These are phyloP conservation scores for Corapipo altera DNA, from an alignment of 2,113 vertebrate genomes.

Conservation along the genomic window DNA sequence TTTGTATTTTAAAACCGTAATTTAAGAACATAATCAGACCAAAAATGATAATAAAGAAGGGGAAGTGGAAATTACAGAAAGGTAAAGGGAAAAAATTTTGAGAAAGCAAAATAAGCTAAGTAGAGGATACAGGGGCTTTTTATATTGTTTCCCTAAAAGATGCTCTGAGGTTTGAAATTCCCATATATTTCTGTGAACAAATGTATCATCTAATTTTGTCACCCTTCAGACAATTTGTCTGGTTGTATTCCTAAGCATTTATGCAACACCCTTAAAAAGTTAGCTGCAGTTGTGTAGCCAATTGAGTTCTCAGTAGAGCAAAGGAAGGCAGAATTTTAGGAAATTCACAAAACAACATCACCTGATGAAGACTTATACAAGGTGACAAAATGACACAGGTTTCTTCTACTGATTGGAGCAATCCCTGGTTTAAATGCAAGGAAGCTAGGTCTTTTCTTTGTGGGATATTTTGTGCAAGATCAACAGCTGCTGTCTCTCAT, in stretches of 20 bases:
- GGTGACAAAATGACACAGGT: neutral
- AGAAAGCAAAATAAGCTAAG: neutral
- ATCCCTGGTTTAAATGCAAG: neutral
- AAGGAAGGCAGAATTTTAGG: neutral
- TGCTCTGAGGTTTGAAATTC: neutral
- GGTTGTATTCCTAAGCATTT: neutral
- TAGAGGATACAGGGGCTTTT: neutral
- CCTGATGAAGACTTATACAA: neutral
- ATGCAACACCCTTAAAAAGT: neutral
- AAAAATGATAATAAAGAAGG: neutral
- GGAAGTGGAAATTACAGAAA: neutral
- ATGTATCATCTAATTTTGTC: neutral
- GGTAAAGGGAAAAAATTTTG: neutral
- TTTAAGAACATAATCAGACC: neutral
- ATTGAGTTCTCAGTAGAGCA: neutral
- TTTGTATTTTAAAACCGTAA: neutral
- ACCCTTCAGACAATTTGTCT: neutral
- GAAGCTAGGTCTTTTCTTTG: neutral
- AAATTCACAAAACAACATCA: neutral
- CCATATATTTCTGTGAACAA: neutral
- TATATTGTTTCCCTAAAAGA: neutral
- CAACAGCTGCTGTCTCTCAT: neutral
- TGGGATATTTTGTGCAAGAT: neutral
- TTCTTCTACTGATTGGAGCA: neutral
- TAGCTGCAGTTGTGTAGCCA: neutral